Evolutionary conservation across 23 tunicate genomes (phyloP).

Genomic region (Oikopleura dioica): DNA sequence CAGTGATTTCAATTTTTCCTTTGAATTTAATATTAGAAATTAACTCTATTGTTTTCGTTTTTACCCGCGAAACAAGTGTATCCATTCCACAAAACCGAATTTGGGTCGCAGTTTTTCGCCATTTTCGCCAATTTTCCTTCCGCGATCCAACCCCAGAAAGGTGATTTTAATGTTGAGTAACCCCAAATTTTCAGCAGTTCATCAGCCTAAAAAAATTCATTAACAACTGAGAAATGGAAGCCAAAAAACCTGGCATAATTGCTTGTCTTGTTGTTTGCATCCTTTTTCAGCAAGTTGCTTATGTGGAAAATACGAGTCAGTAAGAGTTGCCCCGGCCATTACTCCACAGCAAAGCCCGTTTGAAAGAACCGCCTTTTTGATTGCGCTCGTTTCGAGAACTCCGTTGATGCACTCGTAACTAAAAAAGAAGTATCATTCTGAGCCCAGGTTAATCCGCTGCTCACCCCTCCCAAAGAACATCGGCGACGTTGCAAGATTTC

Average conservation of each 20-base stretch:
- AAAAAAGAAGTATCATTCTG: no score
- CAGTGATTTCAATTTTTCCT: not conserved
- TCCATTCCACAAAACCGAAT: conserved; percentile 32
- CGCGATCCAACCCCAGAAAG: conserved; percentile 48
- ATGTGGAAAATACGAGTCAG: not conserved
- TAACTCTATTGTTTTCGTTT: conserved; percentile 14
- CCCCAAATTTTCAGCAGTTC: not conserved
- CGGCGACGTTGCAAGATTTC: not conserved
- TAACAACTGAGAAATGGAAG: no score
- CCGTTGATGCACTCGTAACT: not conserved
- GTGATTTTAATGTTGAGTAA: conserved; percentile 48
- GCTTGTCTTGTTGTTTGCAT: not conserved
- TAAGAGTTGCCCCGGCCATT: not conserved
- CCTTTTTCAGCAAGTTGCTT: not conserved
- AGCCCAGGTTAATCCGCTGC: no score
- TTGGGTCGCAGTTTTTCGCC: conserved; percentile 40
- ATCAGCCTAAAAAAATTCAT: no score
- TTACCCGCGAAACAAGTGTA: conserved; percentile 27
- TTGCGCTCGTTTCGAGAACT: not conserved
- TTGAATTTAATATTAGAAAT: not conserved
- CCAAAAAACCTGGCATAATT: no score
- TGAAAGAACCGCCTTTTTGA: not conserved
- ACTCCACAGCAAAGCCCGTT: not conserved
- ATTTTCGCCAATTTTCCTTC: conserved; percentile 22
- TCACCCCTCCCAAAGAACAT: not conserved